Evolutionary conservation across 2,113 vertebrate species (phyloP), one percentile per base, ranked within the genome.

Genomic region (Thamnaconus septentrionalis): DNA sequence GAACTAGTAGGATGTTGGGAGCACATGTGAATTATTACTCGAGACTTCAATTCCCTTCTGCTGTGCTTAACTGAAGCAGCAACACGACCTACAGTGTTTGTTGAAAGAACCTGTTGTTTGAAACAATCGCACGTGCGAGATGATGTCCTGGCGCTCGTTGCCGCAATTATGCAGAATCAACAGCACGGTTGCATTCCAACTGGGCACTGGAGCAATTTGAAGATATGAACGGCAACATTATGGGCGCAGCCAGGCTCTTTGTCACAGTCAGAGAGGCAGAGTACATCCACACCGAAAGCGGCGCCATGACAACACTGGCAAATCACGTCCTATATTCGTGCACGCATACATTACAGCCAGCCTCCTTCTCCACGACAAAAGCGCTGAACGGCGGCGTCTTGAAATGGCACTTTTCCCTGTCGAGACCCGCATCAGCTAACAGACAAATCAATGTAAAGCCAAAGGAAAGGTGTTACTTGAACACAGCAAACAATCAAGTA

Each of bases 291-390:
- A 62, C 12, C 69, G 66, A 43, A 63, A 63, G 60, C 4, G 1
- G 40, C 48, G 64, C 53, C 50, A 57, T 52, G 52, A 69, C 53
- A 69, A 57, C 53, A 51, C 49, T 49, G 44, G 69, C 64, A 59
- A 41, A 56, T 18, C 5, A 12, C 11, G 31, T 61, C 55, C 18
- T 31, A 61, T 56, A 76, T 69, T 69, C 51, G 18, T 31, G 40
- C 53, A 71, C 76, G 51, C 61, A 76, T 69, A 73, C 50, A 73
- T 66, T 50, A 60, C 60, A 61, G 47, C 49, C 12, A 8, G 10
- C 7, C 18, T 54, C 18, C 59, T 46, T 63, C 59, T 58, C 61
- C 45, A 8, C 45, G 54, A 61, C 46, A 56, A 45, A 44, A 18
- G 46, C 18, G 52, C 65, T 42, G 61, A 55, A 68, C 67, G 59